Evolutionary conservation across 2,797 vertebrate genomes (phyloP), one percentile per base, ranked within the genome.

Genomic region (Catostomus latipinnis): DNA sequence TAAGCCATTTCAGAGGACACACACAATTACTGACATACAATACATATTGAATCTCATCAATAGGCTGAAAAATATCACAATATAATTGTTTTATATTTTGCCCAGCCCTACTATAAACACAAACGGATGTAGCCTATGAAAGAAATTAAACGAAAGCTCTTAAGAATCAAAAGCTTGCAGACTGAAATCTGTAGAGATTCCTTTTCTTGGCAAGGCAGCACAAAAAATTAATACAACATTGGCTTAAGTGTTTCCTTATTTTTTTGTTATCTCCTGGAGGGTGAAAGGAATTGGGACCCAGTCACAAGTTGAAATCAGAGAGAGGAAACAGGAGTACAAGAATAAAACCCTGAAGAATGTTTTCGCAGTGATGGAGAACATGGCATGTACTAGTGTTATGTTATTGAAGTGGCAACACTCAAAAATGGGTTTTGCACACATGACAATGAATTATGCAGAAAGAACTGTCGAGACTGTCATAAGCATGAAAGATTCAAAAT

Each of bases 151-250:
- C 8, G 1, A 1, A 75, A 74, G 65, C 58, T 62, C 50, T n/a
- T 6, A 22, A 70, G n/a, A 8, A 49, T 9, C 43, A 52, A 75
- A 67, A 62, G 48, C 60, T 34, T 22, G 22, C 53, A 9, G 54
- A 54, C 60, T 77, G 16, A 16, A 68, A 54, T 71, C 18, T 62
- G 8, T 18, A 62, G 61, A 68, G 48, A 79, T 81, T 79, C 58
- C 62, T 43, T 65, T 66, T 81, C 60, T 71, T 58, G 71, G 75
- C 52, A 86, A 69, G 54, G 7, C 48, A 5, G 14, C 22, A 56
- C 45, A 67, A 80, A 67, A 70, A 34, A n/a, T 62, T 8, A 74
- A 71, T 82, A 60, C 62, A 78, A 81, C 52, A 77, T 58, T 34
- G 34, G 34, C 34, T 34, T 34, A 34, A 34, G 34, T 34, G 34